Evolutionary conservation across 2,888 invertebrate species (phyloP).

Genomic region (Entomobrya multifasciata): DNA sequence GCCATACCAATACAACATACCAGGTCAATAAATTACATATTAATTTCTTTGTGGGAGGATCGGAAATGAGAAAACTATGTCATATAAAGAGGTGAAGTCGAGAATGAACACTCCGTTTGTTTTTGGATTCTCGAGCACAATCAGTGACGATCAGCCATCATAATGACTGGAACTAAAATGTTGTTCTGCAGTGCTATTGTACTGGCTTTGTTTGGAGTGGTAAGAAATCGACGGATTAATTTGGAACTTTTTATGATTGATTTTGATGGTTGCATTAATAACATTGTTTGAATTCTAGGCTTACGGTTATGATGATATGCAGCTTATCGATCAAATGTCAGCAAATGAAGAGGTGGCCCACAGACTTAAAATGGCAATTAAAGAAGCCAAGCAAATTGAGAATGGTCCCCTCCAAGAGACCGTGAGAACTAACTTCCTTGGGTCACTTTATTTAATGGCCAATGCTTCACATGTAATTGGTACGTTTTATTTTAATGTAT

Average conservation of each 20-base stretch:
- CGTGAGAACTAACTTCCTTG: conserved; percentile 46
- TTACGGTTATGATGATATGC: background rate
- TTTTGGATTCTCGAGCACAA: too few relatives aligned
- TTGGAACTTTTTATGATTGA: background rate
- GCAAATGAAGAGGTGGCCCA: conserved; percentile 46
- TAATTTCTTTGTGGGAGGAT: background rate
- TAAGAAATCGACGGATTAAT: conserved; percentile 20
- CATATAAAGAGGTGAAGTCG: conserved; percentile 46
- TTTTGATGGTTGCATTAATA: too few relatives aligned
- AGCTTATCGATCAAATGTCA: conserved; percentile 57
- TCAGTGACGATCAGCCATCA: conserved; percentile 10
- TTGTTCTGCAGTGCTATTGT: conserved; percentile 36
- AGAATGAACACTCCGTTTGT: background rate
- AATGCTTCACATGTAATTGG: conserved; percentile 74
- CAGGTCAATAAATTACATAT: background rate
- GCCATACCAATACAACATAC: background rate
- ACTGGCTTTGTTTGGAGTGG: conserved; percentile 47
- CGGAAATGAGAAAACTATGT: conserved; percentile 32
- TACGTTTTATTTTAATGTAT: too few relatives aligned
- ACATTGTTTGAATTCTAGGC: conserved; percentile 41
- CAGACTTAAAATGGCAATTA: conserved; percentile 58
- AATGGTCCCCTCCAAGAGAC: conserved; percentile 45
- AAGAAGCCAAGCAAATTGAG: conserved; percentile 56
- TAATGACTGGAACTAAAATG: conserved; percentile 22
- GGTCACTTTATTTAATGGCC: conserved; percentile 60